A percentile compares a stretch with the other conserved stretches of the same genome.
Conservation (phyloP, 2,113 vertebrate genomes). For the Oncorhynchus tshawytscha region DNA sequence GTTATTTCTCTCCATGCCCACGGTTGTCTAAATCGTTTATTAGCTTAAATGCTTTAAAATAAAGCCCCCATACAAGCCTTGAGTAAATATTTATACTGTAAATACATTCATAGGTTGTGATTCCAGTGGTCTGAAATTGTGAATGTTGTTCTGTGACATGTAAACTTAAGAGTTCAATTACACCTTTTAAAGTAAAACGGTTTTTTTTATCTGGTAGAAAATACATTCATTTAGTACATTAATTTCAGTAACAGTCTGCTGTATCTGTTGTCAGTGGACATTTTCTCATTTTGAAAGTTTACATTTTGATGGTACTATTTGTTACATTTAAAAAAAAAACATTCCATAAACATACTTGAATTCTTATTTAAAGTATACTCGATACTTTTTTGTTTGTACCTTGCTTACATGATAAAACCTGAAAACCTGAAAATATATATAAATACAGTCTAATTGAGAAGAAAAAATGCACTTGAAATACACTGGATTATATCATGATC, state of each 20-base stretch:
- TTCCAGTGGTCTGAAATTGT: conserved; percentile 95
- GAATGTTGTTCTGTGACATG: conserved; percentile 98
- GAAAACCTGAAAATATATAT: conserved; percentile 81
- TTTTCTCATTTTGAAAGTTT: conserved; percentile 91
- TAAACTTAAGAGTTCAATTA: conserved; percentile 83
- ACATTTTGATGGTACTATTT: conserved; percentile 92
- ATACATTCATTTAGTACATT: conserved; percentile 80
- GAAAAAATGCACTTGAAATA: conserved; percentile 97
- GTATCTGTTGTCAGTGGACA: conserved; percentile 82
- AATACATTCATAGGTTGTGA: conserved; percentile 90
- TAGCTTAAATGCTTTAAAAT: conserved; percentile 62
- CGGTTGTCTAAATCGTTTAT: conserved; percentile 41
- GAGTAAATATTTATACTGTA: conserved; percentile 84
- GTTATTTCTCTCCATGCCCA: conserved; percentile 38
- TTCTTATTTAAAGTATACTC: conserved; percentile 97
- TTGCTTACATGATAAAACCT: conserved; percentile 89
- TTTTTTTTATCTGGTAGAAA: conserved; percentile 74
- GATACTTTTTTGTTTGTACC: conserved; percentile 74
- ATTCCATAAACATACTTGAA: conserved; percentile 99
- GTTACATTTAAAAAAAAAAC: conserved; percentile 84
- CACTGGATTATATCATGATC: conserved; percentile 99
- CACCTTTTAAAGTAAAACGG: conserved; percentile 78
- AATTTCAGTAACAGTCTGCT: conserved; percentile 79
- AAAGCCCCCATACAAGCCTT: conserved; percentile 59
- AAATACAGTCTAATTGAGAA: conserved; percentile 88